Conservation (phyloP, 2,888 invertebrate genomes). For the Lithophane semibrunnea region DNA sequence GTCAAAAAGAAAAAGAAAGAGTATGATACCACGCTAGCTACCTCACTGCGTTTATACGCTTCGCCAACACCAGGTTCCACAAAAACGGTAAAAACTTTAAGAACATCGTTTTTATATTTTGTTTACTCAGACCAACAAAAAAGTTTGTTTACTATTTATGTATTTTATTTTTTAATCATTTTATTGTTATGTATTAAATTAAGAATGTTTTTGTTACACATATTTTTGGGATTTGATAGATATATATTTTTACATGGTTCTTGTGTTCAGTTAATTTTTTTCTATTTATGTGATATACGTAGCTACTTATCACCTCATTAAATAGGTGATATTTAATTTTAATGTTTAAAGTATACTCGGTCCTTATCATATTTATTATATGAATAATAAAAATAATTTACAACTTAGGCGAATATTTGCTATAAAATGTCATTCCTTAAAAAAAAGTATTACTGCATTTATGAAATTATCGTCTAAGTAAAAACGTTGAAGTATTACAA, state of each 20-base stretch:
- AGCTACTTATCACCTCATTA: conserved; percentile 1
- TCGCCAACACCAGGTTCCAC: conserved; percentile 22
- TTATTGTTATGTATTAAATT: not conserved
- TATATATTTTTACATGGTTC: conserved; percentile 5
- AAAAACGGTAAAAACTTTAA: conserved; percentile 12
- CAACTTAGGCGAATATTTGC: conserved; percentile 8
- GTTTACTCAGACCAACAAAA: not conserved
- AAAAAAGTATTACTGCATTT: conserved; percentile 46
- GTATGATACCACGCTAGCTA: conserved; percentile 31
- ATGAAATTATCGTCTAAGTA: conserved; percentile 26
- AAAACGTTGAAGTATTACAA: conserved; percentile 50
- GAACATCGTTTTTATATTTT: not conserved
- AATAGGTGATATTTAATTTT: not conserved
- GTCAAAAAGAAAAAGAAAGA: conserved; percentile 1
- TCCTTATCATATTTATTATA: conserved; percentile 3
- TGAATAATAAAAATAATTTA: conserved; percentile 25
- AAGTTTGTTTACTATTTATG: too few species aligned
- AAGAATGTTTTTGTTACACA: not conserved
- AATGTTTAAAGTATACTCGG: not conserved
- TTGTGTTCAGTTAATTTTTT: not conserved
- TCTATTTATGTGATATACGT: not conserved
- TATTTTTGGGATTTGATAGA: conserved; percentile 6
- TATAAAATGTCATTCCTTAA: conserved; percentile 38
- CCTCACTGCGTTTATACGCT: conserved; percentile 31
- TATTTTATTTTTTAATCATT: conserved; percentile 1